phyloP scores from a whole-genome alignment of 2,797 vertebrate genomes.

The Mormyrus hasselquistii region DNA sequence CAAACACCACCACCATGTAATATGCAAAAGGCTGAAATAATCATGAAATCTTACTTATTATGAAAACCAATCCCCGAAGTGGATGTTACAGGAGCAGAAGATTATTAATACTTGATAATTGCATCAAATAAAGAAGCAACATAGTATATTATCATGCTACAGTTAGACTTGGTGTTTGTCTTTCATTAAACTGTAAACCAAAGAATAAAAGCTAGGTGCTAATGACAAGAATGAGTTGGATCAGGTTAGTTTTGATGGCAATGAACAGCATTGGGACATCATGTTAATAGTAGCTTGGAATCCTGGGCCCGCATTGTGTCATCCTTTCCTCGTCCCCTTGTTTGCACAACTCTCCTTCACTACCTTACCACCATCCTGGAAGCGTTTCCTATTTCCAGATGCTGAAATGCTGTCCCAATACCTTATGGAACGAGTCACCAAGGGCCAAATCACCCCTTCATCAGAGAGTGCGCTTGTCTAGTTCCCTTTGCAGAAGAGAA shows the following conservation, averaged over 20 bases:
- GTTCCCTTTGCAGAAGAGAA: not conserved
- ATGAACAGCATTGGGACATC: not conserved
- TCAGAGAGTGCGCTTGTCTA: not conserved
- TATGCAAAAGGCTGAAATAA: not conserved
- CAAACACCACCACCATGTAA: not conserved
- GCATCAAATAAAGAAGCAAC: not conserved
- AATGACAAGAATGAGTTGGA: not conserved
- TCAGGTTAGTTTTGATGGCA: not conserved
- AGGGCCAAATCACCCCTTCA: not conserved
- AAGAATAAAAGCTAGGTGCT: not conserved
- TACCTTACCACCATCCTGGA: not conserved
- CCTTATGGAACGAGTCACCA: not conserved
- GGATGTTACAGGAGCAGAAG: not conserved
- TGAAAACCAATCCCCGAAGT: not conserved
- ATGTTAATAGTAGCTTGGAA: not conserved
- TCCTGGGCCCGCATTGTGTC: not conserved
- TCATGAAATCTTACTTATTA: not conserved
- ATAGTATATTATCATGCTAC: not conserved
- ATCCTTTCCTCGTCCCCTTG: not conserved
- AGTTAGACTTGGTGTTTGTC: not conserved
- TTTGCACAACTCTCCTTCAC: not conserved
- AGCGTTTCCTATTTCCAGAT: not conserved
- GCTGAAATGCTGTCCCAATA: not conserved
- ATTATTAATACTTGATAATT: not conserved
- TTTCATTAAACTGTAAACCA: not conserved